Conservation (phyloP, 1,140 invertebrate genomes). For the Melanaphis sacchari region DNA sequence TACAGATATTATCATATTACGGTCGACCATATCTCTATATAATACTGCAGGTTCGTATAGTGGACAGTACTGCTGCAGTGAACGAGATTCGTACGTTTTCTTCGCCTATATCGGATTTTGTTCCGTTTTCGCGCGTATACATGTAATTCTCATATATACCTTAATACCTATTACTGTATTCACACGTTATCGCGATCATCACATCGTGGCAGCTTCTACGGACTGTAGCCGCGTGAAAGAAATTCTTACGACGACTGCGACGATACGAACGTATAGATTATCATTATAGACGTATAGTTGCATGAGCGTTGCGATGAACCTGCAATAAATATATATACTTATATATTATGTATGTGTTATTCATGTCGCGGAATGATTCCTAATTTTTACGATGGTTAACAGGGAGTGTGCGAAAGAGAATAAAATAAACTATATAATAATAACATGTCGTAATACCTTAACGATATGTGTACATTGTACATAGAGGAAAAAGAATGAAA, state of each 20-base stretch:
- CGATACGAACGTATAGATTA: background rate
- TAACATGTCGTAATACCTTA: background rate
- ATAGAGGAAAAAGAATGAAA: background rate
- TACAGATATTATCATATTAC: conserved; percentile 7
- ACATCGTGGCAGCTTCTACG: background rate
- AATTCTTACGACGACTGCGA: background rate
- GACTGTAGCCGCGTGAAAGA: background rate
- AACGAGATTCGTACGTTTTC: background rate
- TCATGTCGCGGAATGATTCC: conserved; percentile 29
- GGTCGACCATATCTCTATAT: background rate
- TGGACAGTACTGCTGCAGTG: background rate
- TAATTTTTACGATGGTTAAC: conserved; percentile 33
- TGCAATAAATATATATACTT: background rate
- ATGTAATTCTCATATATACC: conserved; percentile 2
- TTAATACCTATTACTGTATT: conserved; percentile 15
- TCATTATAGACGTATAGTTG: background rate
- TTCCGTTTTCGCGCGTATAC: background rate
- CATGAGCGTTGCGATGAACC: background rate
- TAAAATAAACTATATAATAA: conserved; percentile 18
- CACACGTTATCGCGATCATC: background rate
- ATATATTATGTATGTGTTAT: conserved; percentile 10
- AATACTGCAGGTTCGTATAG: background rate
- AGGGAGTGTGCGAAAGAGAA: background rate
- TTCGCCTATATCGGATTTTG: background rate
- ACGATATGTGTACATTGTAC: background rate